These are phyloP conservation scores for Nannobrachium achirus DNA, from an alignment of 2,113 vertebrate genomes.

Conservation along the genomic window DNA sequence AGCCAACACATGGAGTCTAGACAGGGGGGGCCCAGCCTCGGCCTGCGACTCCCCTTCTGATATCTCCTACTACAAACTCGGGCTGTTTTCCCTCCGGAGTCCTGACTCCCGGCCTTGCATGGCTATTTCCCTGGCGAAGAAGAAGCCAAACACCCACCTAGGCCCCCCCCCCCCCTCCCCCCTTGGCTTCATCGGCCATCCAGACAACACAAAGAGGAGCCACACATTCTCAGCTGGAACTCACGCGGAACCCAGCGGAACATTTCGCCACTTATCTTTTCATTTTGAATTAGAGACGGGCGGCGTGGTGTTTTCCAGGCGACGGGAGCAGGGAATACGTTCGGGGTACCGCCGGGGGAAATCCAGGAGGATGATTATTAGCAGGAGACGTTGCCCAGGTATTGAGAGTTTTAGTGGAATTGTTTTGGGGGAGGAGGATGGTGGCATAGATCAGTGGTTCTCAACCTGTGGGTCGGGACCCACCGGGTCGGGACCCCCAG, in stretches of 20 bases:
- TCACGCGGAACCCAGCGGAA: constrained; percentile 56
- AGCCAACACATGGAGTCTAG: constrained; percentile 67
- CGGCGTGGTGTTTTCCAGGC: constrained; percentile 60
- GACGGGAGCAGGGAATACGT: constrained; percentile 44
- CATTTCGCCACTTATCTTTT: constrained; percentile 72
- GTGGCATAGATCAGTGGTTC: constrained; percentile 34
- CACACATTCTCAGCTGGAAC: constrained; percentile 67
- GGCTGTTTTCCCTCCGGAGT: constrained; percentile 25
- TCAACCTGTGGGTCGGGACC: too few relatives aligned
- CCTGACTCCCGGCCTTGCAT: not conserved
- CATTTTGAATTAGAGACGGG: constrained; percentile 72
- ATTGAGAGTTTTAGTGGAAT: constrained; percentile 58
- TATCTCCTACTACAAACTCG: constrained; percentile 17
- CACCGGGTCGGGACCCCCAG: too few relatives aligned
- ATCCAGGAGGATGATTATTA: constrained; percentile 64
- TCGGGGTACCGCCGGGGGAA: constrained; percentile 50
- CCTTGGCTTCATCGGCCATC: constrained; percentile 20
- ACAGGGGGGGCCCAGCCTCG: constrained; percentile 50
- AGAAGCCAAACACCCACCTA: constrained; percentile 31
- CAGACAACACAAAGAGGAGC: constrained; percentile 49
- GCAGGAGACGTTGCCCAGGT: constrained; percentile 62
- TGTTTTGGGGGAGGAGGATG: constrained; percentile 12
- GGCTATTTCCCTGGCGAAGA: constrained; percentile 28
- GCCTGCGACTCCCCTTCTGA: constrained; percentile 31
- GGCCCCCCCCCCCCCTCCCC: not conserved